These are phyloP conservation scores for Diaprepes abbreviatus DNA, from an alignment of 2,888 invertebrate species.

Conservation along the genomic window DNA sequence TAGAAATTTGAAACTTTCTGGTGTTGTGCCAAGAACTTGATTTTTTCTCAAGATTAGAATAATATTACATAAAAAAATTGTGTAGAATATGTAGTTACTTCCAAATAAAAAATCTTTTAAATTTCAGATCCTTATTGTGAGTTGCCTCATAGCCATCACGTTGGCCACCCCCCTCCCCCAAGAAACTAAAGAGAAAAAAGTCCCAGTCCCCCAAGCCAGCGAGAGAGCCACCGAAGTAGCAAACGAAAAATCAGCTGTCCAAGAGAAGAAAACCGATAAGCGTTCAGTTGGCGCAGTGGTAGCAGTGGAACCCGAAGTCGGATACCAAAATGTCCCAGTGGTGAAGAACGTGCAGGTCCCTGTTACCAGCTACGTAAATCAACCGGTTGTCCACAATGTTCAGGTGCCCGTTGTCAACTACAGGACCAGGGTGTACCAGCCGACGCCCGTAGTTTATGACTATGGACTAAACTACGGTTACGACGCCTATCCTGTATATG, in stretches of 20 bases:
- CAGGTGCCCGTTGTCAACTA: slow-evolving; percentile 11
- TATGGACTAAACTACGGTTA: too few species aligned
- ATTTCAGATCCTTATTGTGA: slow-evolving; percentile 2
- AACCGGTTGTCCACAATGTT: background rate
- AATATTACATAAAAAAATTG: too few species aligned
- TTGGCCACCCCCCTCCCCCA: slow-evolving; percentile 8
- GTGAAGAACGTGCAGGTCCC: slow-evolving; percentile 15
- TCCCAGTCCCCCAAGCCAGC: background rate
- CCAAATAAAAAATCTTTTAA: too few species aligned
- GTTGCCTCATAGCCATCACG: slow-evolving; percentile 8
- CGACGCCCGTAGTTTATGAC: background rate
- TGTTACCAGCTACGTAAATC: slow-evolving; percentile 7
- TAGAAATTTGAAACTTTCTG: too few species aligned
- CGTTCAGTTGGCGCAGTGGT: background rate
- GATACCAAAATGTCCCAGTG: slow-evolving; percentile 1
- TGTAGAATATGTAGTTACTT: too few species aligned
- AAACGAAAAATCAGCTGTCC: background rate
- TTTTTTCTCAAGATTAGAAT: too few species aligned
- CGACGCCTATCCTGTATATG: too few species aligned
- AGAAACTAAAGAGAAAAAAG: background rate
- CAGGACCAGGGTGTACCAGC: background rate
- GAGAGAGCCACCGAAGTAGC: background rate
- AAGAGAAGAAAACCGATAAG: slow-evolving; percentile 11
- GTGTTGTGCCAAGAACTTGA: too few species aligned
- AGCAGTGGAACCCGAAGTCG: background rate